Percentiles rank a stretch among this genome's conserved stretches.
Conservation (phyloP, 2,888 invertebrate genomes). For the Sarcophaga subvicina region DNA sequence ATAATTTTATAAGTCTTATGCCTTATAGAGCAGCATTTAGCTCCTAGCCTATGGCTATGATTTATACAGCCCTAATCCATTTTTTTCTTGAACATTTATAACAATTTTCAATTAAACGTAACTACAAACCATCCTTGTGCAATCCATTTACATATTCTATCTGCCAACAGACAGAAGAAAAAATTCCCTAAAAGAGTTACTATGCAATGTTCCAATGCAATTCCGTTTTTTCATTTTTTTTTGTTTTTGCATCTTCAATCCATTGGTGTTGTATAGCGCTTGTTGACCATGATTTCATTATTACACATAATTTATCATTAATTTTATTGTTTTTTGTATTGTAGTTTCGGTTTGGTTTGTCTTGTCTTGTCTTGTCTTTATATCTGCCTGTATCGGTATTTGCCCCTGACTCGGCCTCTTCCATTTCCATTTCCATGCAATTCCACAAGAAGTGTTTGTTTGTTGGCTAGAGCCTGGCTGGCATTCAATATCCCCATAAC, state of each 20-base stretch:
- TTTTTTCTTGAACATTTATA: no score
- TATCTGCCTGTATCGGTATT: slow-evolving; percentile 19
- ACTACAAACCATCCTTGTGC: no score
- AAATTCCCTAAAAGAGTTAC: no score
- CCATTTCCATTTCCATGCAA: not conserved
- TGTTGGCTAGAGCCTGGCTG: slow-evolving; percentile 1
- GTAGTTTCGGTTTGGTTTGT: not conserved
- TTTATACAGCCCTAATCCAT: no score
- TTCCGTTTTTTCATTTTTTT: not conserved
- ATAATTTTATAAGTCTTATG: no score
- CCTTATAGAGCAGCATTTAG: no score
- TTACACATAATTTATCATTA: slow-evolving; percentile 68
- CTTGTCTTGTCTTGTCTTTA: slow-evolving; percentile 50
- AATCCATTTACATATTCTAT: no score
- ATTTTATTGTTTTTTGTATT: slow-evolving; percentile 52
- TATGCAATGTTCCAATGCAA: no score
- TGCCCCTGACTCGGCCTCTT: slow-evolving; percentile 50
- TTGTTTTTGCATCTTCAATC: slow-evolving; percentile 21
- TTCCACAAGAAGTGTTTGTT: no score
- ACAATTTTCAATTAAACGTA: no score
- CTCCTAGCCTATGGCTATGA: no score
- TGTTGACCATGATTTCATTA: slow-evolving; percentile 63
- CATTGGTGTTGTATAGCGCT: slow-evolving; percentile 25
- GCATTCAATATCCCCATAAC: slow-evolving; percentile 67
- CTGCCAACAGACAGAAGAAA: no score